Percentiles rank a stretch among this genome's conserved stretches.
Conservation (phyloP, 2,888 invertebrate genomes). For the Drosophila setosimentum region DNA sequence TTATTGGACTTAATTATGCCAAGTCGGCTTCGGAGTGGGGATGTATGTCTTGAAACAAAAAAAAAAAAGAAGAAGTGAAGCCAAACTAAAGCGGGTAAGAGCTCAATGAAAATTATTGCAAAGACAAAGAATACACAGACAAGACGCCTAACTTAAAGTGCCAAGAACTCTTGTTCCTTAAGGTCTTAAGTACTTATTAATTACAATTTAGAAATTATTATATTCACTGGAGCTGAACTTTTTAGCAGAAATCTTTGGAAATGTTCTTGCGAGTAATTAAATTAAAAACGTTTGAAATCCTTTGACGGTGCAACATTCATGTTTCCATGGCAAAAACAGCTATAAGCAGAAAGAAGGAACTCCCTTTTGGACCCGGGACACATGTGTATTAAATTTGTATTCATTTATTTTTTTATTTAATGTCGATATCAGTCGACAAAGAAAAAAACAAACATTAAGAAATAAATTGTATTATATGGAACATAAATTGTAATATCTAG, state of each 20-base stretch:
- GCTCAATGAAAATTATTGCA: conserved; percentile 11
- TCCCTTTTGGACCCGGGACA: neutral
- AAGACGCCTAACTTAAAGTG: conserved; percentile 26
- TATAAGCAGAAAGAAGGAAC: neutral
- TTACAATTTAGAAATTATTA: conserved; percentile 10
- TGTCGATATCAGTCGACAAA: neutral
- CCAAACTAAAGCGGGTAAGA: conserved; percentile 52
- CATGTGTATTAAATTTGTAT: neutral
- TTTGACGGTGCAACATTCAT: neutral
- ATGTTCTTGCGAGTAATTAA: conserved; percentile 2
- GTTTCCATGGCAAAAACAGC: neutral
- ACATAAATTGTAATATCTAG: neutral
- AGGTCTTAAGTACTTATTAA: conserved; percentile 13
- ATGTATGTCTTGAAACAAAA: conserved; percentile 47
- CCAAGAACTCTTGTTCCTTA: conserved; percentile 10
- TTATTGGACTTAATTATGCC: conserved; percentile 79
- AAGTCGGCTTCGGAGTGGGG: conserved; percentile 32
- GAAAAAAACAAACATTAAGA: neutral
- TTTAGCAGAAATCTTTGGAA: neutral
- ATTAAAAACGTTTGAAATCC: conserved; percentile 7
- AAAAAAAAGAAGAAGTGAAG: conserved; percentile 46
- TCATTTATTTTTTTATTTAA: neutral
- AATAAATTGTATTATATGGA: neutral
- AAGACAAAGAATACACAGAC: conserved; percentile 14
- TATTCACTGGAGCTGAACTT: conserved; percentile 1